Percentiles rank a stretch among this genome's conserved stretches.
Evolutionary conservation across 2,113 vertebrate genomes (phyloP).

Genomic region (Aspiorhynchus laticeps): DNA sequence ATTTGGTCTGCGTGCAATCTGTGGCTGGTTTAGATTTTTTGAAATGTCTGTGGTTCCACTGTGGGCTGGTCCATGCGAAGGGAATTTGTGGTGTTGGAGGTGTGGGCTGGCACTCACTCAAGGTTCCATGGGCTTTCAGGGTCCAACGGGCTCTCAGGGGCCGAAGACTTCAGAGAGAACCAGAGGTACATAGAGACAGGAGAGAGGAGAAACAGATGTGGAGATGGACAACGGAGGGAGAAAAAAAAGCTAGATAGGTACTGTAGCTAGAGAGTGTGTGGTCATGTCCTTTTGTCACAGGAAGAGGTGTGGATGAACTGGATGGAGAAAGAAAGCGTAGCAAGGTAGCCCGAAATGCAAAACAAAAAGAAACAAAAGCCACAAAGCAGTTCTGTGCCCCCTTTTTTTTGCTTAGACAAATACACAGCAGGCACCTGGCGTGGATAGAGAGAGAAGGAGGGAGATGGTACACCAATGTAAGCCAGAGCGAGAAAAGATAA

Average conservation of each 20-base stretch:
- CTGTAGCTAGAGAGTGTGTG: slow-evolving; percentile 56
- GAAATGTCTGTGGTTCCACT: slow-evolving; percentile 63
- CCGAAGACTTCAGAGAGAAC: slow-evolving; percentile 78
- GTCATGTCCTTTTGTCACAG: slow-evolving; percentile 60
- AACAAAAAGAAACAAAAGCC: slow-evolving; percentile 56
- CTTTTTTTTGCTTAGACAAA: slow-evolving; percentile 69
- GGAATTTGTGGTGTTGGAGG: slow-evolving; percentile 60
- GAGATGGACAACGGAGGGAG: slow-evolving; percentile 71
- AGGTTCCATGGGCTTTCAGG: slow-evolving; percentile 78
- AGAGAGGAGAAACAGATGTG: slow-evolving; percentile 77
- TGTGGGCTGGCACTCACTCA: slow-evolving; percentile 75
- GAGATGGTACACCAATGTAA: slow-evolving; percentile 67
- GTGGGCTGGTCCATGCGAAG: slow-evolving; percentile 67
- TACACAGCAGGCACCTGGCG: slow-evolving; percentile 67
- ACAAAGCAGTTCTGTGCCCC: slow-evolving; percentile 62
- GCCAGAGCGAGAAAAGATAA: slow-evolving; percentile 65
- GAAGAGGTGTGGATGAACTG: slow-evolving; percentile 56
- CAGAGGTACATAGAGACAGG: slow-evolving; percentile 77
- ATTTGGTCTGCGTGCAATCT: neutral
- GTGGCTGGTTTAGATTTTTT: slow-evolving; percentile 45
- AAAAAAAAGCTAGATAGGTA: slow-evolving; percentile 66
- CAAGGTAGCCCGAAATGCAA: slow-evolving; percentile 62
- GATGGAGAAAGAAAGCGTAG: slow-evolving; percentile 65
- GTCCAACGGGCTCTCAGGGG: slow-evolving; percentile 78
- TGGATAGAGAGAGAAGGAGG: slow-evolving; percentile 48